Conservation (phyloP, 2,113 vertebrate species). For the Microtus richardsoni region DNA sequence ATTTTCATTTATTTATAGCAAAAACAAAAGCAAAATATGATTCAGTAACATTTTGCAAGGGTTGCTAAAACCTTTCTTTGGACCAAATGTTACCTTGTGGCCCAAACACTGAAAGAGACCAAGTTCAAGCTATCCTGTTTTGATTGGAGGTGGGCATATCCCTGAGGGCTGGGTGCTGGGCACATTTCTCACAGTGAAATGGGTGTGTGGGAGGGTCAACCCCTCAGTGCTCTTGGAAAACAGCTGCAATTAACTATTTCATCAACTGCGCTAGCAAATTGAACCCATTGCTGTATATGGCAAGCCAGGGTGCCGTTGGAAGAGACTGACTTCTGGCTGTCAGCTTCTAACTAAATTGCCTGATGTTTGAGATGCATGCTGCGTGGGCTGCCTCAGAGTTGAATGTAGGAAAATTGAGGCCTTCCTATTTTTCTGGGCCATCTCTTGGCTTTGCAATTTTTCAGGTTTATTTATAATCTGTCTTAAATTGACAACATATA, state of each 20-base stretch:
- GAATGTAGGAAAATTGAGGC: background rate
- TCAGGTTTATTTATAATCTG: conserved; percentile 26
- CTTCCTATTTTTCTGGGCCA: background rate
- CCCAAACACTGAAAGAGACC: background rate
- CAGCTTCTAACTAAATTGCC: background rate
- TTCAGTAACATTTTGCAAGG: conserved; percentile 34
- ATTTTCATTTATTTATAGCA: conserved; percentile 14
- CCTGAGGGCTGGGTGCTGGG: background rate
- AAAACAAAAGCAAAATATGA: background rate
- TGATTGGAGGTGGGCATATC: background rate
- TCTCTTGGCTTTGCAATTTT: background rate
- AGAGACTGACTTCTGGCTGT: background rate
- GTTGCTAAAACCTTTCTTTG: background rate
- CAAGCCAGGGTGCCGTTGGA: accelerated
- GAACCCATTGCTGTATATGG: background rate
- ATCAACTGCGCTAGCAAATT: background rate
- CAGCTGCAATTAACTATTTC: background rate
- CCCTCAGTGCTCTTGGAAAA: background rate
- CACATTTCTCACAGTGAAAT: background rate
- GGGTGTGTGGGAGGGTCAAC: no score
- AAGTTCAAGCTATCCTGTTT: background rate
- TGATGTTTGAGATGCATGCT: background rate
- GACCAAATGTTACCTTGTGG: background rate
- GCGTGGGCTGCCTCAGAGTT: background rate
- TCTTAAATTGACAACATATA: conserved; percentile 10